Conservation (phyloP, 2,797 vertebrate genomes). For the Enteromius unitaeniatus region DNA sequence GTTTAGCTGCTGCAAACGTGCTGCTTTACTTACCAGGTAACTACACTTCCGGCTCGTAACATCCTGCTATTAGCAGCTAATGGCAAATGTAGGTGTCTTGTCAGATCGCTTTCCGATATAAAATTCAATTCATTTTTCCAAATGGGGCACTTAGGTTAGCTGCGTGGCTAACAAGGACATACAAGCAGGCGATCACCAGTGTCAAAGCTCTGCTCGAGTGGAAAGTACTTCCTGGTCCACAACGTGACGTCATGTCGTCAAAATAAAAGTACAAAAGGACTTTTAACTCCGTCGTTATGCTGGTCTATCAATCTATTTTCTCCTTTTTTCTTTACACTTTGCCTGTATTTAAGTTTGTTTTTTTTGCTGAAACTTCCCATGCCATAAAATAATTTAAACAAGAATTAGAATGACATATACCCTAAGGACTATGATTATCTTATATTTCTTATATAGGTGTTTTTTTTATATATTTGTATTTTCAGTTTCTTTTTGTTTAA, state of each 20-base stretch:
- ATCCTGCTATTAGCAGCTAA: slow-evolving; percentile 67
- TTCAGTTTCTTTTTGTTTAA: background rate
- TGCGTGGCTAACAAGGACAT: slow-evolving; percentile 80
- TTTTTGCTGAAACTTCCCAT: background rate
- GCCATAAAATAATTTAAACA: background rate
- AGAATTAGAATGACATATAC: background rate
- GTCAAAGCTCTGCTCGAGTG: slow-evolving; percentile 24
- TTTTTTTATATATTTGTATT: background rate
- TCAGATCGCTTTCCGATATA: slow-evolving; percentile 56
- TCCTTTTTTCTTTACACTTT: background rate
- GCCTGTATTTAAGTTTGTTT: background rate
- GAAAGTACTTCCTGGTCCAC: slow-evolving; percentile 46
- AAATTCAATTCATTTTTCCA: slow-evolving; percentile 73
- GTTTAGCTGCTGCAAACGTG: slow-evolving; percentile 18
- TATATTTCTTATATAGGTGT: background rate
- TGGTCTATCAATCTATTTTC: background rate
- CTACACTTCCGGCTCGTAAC: slow-evolving; percentile 77
- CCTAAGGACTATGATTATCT: background rate
- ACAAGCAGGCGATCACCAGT: slow-evolving; percentile 50
- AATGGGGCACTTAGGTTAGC: slow-evolving; percentile 65
- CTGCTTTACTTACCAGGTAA: slow-evolving; percentile 75
- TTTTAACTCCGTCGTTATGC: background rate
- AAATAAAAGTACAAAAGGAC: slow-evolving; percentile 49
- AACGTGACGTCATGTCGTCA: background rate
- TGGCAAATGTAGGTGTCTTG: slow-evolving; percentile 52